These are phyloP conservation scores for Meganola albula DNA, from an alignment of 2,888 invertebrate species.

Conservation along the genomic window DNA sequence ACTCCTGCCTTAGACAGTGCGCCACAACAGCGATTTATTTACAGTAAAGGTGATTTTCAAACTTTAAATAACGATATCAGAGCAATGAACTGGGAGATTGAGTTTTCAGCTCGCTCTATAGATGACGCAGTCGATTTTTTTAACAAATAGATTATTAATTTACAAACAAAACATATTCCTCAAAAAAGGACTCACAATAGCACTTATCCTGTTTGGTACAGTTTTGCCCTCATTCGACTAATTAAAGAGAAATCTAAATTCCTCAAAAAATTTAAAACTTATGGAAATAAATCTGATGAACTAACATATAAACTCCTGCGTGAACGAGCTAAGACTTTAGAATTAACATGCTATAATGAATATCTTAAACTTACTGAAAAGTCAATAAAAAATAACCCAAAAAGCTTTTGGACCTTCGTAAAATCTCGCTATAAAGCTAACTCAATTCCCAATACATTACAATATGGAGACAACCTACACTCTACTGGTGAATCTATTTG, in stretches of 20 bases:
- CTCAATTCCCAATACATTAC: background rate
- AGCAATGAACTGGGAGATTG: background rate
- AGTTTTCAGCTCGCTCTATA: background rate
- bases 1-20: too few relatives aligned
- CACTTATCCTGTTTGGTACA: conserved; percentile 1
- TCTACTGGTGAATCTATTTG: background rate
- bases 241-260: conserved; percentile 5
- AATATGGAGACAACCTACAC: background rate
- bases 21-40: too few relatives aligned
- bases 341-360: background rate
- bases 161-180: background rate
- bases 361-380: background rate
- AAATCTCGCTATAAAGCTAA: background rate
- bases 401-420: conserved; percentile 3
- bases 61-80: too few relatives aligned
- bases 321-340: conserved; percentile 1
- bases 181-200: background rate
- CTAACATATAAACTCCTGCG: background rate
- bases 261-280: too few relatives aligned
- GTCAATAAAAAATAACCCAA: conserved; percentile 3
- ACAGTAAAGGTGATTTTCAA: background rate
- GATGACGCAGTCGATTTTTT: background rate
- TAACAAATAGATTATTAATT: background rate
- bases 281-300: background rate
- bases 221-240: background rate